These are phyloP conservation scores for Drosophila carrolli DNA, from an alignment of 1,140 invertebrate species.

Conservation along the genomic window DNA sequence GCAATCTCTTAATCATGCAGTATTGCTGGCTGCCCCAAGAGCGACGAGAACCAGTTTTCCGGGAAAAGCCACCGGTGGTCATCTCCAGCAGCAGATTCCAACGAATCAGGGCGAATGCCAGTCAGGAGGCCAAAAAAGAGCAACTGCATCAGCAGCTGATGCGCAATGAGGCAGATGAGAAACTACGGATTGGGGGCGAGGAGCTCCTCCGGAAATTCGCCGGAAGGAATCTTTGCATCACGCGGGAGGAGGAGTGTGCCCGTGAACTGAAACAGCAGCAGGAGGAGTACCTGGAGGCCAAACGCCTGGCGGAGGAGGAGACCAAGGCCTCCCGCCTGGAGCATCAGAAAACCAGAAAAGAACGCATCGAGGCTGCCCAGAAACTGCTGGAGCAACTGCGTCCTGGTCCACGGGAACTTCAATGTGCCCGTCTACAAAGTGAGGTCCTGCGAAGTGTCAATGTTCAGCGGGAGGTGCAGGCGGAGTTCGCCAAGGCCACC, in stretches of 20 bases:
- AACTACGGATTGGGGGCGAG: constrained; percentile 59
- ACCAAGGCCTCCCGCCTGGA: constrained; percentile 25
- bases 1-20: constrained; percentile 34
- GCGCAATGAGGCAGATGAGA: constrained; percentile 39
- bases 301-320: constrained; percentile 40
- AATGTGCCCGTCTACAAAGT: constrained; percentile 69
- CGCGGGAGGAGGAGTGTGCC: constrained; percentile 48
- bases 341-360: constrained; percentile 23
- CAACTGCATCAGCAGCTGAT: constrained; percentile 23
- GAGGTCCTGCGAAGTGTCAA: constrained; percentile 69
- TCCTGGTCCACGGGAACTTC: constrained; percentile 69
- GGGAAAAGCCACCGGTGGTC: constrained; percentile 58
- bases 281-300: constrained; percentile 23
- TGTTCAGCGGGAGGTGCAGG: constrained; percentile 66
- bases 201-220: constrained; percentile 54
- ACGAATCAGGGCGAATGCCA: constrained; percentile 51
- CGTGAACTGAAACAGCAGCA: constrained; percentile 29
- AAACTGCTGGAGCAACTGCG: constrained; percentile 69
- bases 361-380: constrained; percentile 68
- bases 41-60: constrained; percentile 39
- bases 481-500: constrained; percentile 52
- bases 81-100: constrained; percentile 53
- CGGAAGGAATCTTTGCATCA: constrained; percentile 51
- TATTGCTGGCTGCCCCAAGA: constrained; percentile 71
- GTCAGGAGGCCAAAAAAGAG: constrained; percentile 38